Percentiles rank a stretch among this genome's conserved stretches.
phyloP scores from a whole-genome alignment of 2,113 vertebrate species.

The Pongo pygmaeus region DNA sequence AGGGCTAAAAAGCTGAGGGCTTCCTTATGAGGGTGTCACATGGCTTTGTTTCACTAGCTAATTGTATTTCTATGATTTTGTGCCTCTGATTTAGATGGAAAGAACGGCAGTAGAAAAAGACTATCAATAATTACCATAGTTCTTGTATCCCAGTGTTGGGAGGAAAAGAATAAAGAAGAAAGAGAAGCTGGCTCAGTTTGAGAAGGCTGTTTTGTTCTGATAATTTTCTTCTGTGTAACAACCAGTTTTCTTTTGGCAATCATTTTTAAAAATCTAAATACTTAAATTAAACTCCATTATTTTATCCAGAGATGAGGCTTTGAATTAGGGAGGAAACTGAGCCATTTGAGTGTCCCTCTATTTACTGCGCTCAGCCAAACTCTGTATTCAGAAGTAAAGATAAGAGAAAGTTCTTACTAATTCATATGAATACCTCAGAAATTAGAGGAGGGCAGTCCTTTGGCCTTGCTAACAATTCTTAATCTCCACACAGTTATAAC shows the following conservation, averaged over 20 bases:
- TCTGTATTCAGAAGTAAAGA: slow-evolving; percentile 43
- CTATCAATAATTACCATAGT: neutral
- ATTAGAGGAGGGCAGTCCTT: neutral
- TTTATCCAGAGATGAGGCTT: slow-evolving; percentile 27
- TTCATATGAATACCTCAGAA: neutral
- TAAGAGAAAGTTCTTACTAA: neutral
- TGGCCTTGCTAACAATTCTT: slow-evolving; percentile 44
- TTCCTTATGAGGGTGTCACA: neutral
- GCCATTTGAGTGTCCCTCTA: neutral
- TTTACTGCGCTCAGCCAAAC: neutral
- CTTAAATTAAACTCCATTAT: slow-evolving; percentile 49
- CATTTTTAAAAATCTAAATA: slow-evolving; percentile 39
- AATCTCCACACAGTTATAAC: neutral
- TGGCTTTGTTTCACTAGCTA: neutral
- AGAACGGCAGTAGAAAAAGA: neutral
- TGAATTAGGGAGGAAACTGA: slow-evolving; percentile 15
- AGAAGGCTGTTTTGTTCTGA: neutral
- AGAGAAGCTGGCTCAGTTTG: neutral
- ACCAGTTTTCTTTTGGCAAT: neutral
- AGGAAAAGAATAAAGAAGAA: slow-evolving; percentile 1
- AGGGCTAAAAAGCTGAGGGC: neutral
- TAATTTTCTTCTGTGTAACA: slow-evolving; percentile 46
- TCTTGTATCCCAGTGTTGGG: neutral
- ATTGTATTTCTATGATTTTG: neutral
- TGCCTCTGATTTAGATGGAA: slow-evolving; percentile 8